Evolutionary conservation across 2,888 invertebrate species (phyloP).

Genomic region (Idaea dimidiata): DNA sequence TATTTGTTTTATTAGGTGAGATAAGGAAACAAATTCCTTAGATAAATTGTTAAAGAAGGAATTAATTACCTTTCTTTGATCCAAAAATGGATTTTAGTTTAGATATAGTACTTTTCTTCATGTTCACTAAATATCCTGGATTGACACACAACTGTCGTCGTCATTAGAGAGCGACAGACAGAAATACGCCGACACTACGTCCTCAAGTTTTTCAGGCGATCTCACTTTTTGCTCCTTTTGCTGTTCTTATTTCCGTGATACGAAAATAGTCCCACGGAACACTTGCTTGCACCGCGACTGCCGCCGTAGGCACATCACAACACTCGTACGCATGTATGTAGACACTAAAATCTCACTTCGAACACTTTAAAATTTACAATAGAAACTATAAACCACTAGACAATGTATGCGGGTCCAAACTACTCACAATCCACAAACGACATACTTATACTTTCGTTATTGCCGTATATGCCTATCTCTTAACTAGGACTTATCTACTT

Average conservation of each 20-base stretch:
- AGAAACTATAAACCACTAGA: neutral
- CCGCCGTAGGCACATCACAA: slow-evolving; percentile 69
- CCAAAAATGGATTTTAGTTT: slow-evolving; percentile 73
- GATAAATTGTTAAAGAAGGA: neutral
- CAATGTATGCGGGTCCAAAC: neutral
- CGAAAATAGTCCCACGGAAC: slow-evolving; percentile 78
- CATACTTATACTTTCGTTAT: slow-evolving; percentile 24
- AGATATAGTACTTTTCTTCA: slow-evolving; percentile 75
- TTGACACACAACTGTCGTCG: slow-evolving; percentile 53
- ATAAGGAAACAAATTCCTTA: neutral
- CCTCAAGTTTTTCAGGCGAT: slow-evolving; percentile 76
- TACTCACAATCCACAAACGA: neutral
- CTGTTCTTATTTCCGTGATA: slow-evolving; percentile 80
- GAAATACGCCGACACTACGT: slow-evolving; percentile 74
- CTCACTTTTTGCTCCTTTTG: slow-evolving; percentile 78
- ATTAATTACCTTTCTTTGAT: slow-evolving; percentile 67
- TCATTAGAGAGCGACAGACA: slow-evolving; percentile 68
- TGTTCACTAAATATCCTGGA: slow-evolving; percentile 44
- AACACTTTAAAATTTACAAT: neutral
- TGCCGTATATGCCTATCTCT: slow-evolving; percentile 44
- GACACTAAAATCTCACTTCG: slow-evolving; percentile 16
- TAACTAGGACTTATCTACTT: slow-evolving; percentile 48
- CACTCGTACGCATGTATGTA: slow-evolving; percentile 55
- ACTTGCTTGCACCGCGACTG: slow-evolving; percentile 68
- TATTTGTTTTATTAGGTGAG: neutral